Evolutionary conservation across 2,113 vertebrate species (phyloP), one percentile per base, ranked within the genome.

Genomic region (Leucosticte australis): DNA sequence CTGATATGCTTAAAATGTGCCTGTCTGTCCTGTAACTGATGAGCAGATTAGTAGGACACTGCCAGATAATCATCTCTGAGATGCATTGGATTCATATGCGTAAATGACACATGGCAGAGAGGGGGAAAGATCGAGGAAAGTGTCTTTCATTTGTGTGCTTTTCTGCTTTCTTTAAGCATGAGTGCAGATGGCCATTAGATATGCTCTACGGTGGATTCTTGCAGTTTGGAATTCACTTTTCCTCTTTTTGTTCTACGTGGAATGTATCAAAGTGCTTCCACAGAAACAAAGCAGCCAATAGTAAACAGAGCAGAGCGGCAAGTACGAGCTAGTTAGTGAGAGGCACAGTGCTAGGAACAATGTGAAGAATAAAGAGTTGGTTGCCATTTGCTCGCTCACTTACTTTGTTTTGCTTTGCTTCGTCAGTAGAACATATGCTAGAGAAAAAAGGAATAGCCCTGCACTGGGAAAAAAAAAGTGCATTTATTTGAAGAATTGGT

Each of bases 1-100:
- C 81, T 85, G 89, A 89, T 94, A 92, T 24, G 77, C 84, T 90
- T 92, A 94, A 95, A 96, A 97, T 92, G 95, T 81, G 78, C 94
- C 83, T 95, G 76, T 91, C 95, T 95, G 80, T 97, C 92, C 88
- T 80, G 62, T 94, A 94, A 92, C 59, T 91, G 94, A 95, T 97
- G 94, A 90, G 87, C 84, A 94, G 88, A 95, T 96, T 94, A 95
- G 87, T 60, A 57, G 91, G 82, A 92, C 82, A 49, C 80, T 91
- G 94, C 71, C 91, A 95, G 96, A 95, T 97, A 95, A 92, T 91
- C 83, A 95, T 92, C 89, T 88, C 93, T 52, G 67, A 94, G 88
- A 95, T 94, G 77, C 87, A 89, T 57, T 95, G 87, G 88, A 92
- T 96, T 94, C 92, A 90, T 95, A 82, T 78, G 83, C 14, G 15